phyloP scores from a whole-genome alignment of 2,113 vertebrate genomes.

The Poicephalus gulielmi region DNA sequence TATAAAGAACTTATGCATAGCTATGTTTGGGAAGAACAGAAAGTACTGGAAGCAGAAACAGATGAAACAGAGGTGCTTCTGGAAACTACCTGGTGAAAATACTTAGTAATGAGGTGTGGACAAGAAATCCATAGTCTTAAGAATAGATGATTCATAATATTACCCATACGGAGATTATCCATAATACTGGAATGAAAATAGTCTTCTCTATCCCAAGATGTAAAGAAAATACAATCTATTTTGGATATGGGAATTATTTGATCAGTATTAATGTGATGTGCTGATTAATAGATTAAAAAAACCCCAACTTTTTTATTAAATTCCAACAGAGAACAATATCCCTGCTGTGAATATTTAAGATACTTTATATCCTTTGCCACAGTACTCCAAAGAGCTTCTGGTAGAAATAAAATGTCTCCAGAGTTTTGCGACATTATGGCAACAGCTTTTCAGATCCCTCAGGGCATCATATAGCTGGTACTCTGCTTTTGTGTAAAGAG shows the following conservation, averaged over 20 bases:
- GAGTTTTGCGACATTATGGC: constrained; percentile 44
- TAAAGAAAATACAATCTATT: not conserved
- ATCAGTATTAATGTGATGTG: not conserved
- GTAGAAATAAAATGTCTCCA: constrained; percentile 56
- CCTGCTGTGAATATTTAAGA: constrained; percentile 22
- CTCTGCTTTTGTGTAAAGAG: constrained; percentile 56
- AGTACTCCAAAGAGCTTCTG: constrained; percentile 39
- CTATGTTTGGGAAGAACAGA: not conserved
- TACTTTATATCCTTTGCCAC: not conserved
- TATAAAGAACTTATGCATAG: not conserved
- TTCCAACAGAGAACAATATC: not conserved
- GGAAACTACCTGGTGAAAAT: not conserved
- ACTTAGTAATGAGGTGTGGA: not conserved
- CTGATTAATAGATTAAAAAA: not conserved
- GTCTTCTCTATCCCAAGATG: not conserved
- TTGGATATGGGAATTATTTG: not conserved
- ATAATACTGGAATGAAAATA: not conserved
- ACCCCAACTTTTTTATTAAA: not conserved
- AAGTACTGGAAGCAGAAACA: not conserved
- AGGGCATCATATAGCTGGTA: constrained; percentile 46
- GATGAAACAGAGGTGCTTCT: not conserved
- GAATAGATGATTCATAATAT: not conserved
- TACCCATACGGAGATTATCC: not conserved
- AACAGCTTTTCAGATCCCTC: constrained; percentile 28
- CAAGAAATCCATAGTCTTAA: not conserved